Evolutionary conservation across 1,140 invertebrate species (phyloP).

Genomic region (Platorchestia sp.): DNA sequence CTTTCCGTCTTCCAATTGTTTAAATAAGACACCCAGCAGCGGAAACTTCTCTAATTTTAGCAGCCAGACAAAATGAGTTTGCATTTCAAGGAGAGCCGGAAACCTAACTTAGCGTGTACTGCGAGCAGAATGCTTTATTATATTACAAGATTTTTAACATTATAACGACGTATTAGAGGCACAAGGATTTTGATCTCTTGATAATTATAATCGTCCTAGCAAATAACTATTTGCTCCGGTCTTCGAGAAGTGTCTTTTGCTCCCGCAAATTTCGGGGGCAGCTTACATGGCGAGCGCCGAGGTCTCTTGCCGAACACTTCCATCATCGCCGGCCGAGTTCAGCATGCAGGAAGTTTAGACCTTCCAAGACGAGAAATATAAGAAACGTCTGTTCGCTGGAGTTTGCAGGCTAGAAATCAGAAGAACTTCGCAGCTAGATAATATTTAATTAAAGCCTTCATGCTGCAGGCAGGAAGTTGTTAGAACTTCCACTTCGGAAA

Average conservation of each 20-base stretch:
- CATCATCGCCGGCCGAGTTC: too few species aligned
- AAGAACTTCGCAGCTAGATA: too few species aligned
- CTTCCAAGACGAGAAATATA: too few species aligned
- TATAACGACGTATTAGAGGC: background rate
- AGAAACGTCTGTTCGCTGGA: too few species aligned
- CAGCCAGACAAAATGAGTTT: background rate
- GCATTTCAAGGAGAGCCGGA: background rate
- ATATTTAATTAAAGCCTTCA: too few species aligned
- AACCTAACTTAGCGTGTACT: background rate
- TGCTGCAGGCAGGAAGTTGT: too few species aligned
- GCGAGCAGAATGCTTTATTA: background rate
- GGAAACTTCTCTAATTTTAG: background rate
- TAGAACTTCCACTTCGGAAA: too few species aligned
- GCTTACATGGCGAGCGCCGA: background rate
- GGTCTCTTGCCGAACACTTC: too few species aligned
- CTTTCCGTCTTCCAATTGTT: background rate
- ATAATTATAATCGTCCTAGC: background rate
- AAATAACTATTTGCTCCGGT: background rate
- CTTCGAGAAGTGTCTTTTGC: background rate
- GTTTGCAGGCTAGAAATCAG: too few species aligned
- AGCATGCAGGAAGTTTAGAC: too few species aligned
- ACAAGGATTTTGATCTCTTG: background rate
- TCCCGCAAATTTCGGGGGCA: background rate
- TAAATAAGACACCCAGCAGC: background rate
- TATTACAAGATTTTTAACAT: background rate